Base-by-base conservation (phyloP, 2,888 invertebrate species). In the Platynereis dumerilii region DNA sequence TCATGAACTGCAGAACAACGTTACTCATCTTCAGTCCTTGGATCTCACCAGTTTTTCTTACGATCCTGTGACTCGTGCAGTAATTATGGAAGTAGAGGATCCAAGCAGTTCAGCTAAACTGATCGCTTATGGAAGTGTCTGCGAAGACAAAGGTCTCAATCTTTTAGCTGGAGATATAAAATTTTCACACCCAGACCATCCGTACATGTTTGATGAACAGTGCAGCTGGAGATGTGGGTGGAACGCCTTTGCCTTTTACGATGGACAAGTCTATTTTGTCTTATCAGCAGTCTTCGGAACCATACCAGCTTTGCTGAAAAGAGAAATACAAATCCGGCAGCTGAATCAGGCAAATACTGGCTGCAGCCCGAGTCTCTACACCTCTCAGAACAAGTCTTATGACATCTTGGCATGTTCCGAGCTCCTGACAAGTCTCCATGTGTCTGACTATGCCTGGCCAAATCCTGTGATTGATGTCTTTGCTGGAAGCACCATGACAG, bases 211-310 rank as follows among this genome's bases (percentile, higher is more conserved):
- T 53, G 58, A 62, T 34, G 22, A 20, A 7, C 45, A 42, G n/a
- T 66, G 66, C 29, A 58, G 66, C 1, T 62, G 62, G 66, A 48
- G 34, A 29, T 66, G 66, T 52, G 66, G 66, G 22, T 66, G 66
- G 66, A 42, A 60, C 27, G 61, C 58, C 7, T 60, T 66, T 28
- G 34, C 66, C 15, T 53, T 61, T 29, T 55, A 39, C 27, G 58
- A 57, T 20, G 57, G 53, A 20, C n/a, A 48, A 39, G 42, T 66
- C 15, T 66, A 66, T 52, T 61, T 60, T 42, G 34, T 61, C 5
- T 52, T 66, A 15, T 61, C 57, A 5, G 66, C 52, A n/a, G 58
- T 66, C 26, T 61, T 61, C 24, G 61, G 61, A 22, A 48, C 48
- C 5, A 34, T 34, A 7, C 26, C 22, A 34, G 28, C 20, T 3